These are phyloP conservation scores for Alcedo quadribrachys DNA, from an alignment of 2,797 vertebrate species.

Conservation along the genomic window DNA sequence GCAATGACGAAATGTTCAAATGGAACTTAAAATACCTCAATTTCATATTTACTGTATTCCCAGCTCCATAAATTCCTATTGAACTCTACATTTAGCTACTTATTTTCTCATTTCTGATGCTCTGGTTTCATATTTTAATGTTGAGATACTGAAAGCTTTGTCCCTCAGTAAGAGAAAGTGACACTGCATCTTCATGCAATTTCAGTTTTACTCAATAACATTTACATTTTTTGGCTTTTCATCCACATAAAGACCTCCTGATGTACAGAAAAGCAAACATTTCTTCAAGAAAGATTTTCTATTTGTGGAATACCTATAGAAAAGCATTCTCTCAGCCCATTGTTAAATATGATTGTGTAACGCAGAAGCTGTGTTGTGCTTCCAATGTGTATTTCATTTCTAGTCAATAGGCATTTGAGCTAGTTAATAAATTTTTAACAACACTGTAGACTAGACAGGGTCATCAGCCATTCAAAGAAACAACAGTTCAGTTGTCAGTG, in stretches of 20 bases:
- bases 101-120: conserved; percentile 60
- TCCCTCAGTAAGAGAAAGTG: conserved; percentile 30
- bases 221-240: conserved; percentile 50
- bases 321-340: conserved; percentile 81
- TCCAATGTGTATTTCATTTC: conserved; percentile 84
- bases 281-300: conserved; percentile 77
- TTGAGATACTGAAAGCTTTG: conserved; percentile 34
- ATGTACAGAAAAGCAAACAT: conserved; percentile 78
- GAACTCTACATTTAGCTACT: conserved; percentile 17
- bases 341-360: conserved; percentile 83
- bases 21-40: conserved; percentile 15
- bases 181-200: not conserved
- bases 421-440: conserved; percentile 90
- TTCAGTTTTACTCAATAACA: conserved; percentile 14
- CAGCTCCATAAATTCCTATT: conserved; percentile 40
- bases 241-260: conserved; percentile 24
- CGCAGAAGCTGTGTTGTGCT: conserved; percentile 76
- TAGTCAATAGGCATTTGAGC: conserved; percentile 82
- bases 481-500: conserved; percentile 56
- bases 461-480: conserved; percentile 87
- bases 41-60: conserved; percentile 40
- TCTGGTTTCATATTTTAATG: conserved; percentile 62
- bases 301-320: conserved; percentile 19
- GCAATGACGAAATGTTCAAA: not conserved
- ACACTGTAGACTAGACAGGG: conserved; percentile 78